Percentiles rank a stretch among this genome's conserved stretches.
Conservation (phyloP, 2,888 invertebrate species). For the Drosophila lutescens region DNA sequence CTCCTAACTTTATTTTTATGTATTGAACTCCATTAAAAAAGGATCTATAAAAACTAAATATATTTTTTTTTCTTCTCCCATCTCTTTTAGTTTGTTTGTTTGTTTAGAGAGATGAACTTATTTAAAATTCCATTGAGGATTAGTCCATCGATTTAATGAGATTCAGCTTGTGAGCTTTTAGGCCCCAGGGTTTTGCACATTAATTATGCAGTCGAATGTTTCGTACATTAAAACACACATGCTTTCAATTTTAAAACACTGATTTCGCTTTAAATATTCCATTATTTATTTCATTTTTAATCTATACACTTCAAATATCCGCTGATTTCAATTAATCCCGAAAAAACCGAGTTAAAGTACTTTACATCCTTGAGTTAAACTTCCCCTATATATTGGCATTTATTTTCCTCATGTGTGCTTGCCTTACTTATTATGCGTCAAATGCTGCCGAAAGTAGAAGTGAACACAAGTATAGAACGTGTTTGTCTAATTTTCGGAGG, state of each 20-base stretch:
- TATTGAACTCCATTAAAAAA: not conserved
- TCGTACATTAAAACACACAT: not conserved
- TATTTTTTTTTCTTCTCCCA: not conserved
- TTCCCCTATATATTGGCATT: not conserved
- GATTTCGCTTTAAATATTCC: too few species aligned
- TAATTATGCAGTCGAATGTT: not conserved
- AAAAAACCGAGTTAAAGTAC: not conserved
- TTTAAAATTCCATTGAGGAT: conserved; percentile 9
- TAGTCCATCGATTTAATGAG: conserved; percentile 7
- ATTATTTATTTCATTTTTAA: too few species aligned
- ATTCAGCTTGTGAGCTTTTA: conserved; percentile 10
- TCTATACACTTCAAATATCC: too few species aligned
- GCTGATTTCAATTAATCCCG: not conserved
- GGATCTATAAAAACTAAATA: not conserved
- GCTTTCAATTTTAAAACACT: not conserved
- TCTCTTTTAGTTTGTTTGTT: not conserved
- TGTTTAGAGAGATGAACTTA: conserved; percentile 1
- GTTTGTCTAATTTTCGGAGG: conserved; percentile 67
- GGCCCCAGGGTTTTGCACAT: not conserved
- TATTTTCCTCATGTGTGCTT: conserved; percentile 34
- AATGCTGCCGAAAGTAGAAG: conserved; percentile 56
- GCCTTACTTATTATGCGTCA: conserved; percentile 70
- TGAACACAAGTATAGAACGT: conserved; percentile 54
- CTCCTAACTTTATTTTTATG: not conserved
- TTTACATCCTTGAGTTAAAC: not conserved